phyloP scores from a whole-genome alignment of 2,113 vertebrate genomes.

The Alaudala cheleensis region DNA sequence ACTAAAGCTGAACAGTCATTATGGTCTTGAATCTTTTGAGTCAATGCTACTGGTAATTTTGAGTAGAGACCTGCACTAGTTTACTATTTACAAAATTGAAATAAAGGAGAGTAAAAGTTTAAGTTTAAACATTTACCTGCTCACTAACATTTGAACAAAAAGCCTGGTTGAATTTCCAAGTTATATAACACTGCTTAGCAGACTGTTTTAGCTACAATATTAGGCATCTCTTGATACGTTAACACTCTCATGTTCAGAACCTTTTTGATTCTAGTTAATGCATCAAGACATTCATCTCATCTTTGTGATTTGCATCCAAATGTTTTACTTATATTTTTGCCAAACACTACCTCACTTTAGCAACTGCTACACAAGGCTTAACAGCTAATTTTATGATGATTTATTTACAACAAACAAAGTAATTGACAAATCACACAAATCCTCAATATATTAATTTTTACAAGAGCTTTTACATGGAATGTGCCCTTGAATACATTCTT shows the following conservation, averaged over 20 bases:
- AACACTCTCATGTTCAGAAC: neutral
- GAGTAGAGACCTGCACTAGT: neutral
- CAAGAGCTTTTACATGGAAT: neutral
- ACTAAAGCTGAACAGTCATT: neutral
- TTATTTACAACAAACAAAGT: slow-evolving; percentile 4
- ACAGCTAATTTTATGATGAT: neutral
- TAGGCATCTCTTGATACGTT: neutral
- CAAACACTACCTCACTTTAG: neutral
- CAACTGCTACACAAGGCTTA: neutral
- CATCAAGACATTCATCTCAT: neutral
- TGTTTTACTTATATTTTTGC: neutral
- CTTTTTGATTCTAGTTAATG: neutral
- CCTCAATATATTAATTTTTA: neutral
- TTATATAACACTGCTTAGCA: neutral
- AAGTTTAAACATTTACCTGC: neutral
- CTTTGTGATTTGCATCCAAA: neutral
- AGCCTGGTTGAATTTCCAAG: neutral
- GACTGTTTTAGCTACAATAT: neutral
- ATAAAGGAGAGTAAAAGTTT: neutral
- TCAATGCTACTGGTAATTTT: neutral
- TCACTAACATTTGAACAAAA: neutral
- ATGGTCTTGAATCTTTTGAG: neutral
- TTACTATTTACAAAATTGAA: neutral
- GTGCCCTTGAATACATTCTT: neutral
- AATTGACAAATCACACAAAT: neutral